Base-by-base conservation (phyloP, 2,797 vertebrate genomes). In the Echiichthys vipera region DNA sequence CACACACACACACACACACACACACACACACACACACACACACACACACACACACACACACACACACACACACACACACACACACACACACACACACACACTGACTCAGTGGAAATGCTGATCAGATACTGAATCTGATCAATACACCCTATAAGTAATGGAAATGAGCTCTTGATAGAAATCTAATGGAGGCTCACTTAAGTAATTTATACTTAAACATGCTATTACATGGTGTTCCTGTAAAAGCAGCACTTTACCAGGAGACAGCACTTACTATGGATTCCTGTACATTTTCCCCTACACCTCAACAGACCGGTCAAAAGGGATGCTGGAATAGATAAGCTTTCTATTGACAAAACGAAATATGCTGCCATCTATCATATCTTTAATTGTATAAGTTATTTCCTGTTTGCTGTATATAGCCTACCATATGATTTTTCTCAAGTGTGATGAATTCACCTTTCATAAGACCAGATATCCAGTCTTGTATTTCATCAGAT, bases 121-220 rank as follows among this genome's bases (percentile, higher is more conserved):
- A 85, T 72, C 34, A 27, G 47, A 79, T 74, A 72, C 59, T 82
- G 84, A 66, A 71, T 83, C 53, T 76, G 83, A 92, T 92, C 87
- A 83, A 90, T 90, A 74, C 43, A 39, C 12, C 68, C 74, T 65
- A 74, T 82, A 86, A 78, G 78, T 84, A 85, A 92, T 89, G 89
- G 87, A 84, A 90, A 92, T 79, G 50, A 73, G 50, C 55, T 71
- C 75, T 45, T 89, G 88, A 91, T 90, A 87, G 79, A 73, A 88
- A 86, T 89, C 84, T 87, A 90, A 92, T 90, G 83, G 81, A 84
- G 49, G 64, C 47, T 79, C 81, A 80, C 86, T 86, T 84, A 82
- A 84, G 84, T 51, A 77, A 74, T 86, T 86, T 78, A 83, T 74
- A 86, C 81, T 81, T 83, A 81, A 84, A 88, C 87, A 85, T 84